Evolutionary conservation across 2,113 vertebrate genomes (phyloP).

Genomic region (Cyanistes caeruleus): DNA sequence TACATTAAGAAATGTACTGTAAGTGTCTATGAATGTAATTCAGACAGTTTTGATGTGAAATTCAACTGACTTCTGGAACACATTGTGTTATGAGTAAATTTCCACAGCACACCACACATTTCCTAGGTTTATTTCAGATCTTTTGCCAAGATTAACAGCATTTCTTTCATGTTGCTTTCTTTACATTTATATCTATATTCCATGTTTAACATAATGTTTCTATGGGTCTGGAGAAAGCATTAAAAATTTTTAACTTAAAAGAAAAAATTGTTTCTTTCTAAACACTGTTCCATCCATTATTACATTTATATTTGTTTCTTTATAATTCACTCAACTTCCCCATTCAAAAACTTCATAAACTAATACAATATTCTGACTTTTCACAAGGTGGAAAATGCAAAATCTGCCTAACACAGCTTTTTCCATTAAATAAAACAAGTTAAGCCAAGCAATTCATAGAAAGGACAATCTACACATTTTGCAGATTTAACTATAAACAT

Average conservation of each 20-base stretch:
- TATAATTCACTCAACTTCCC: not conserved
- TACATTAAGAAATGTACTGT: not conserved
- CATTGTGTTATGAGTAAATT: conserved; percentile 48
- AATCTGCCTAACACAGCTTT: not conserved
- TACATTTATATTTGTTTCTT: not conserved
- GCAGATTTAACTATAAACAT: not conserved
- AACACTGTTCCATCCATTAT: conserved; percentile 27
- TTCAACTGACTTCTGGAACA: conserved; percentile 49
- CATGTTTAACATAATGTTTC: conserved; percentile 42
- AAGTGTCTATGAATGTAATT: conserved; percentile 18
- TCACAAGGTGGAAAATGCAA: not conserved
- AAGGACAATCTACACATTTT: not conserved
- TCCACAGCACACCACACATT: conserved; percentile 51
- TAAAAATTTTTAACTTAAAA: conserved; percentile 34
- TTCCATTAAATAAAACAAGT: not conserved
- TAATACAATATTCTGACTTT: not conserved
- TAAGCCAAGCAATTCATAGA: not conserved
- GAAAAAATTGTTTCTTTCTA: conserved; percentile 50
- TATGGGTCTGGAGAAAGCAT: conserved; percentile 32
- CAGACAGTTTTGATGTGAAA: conserved; percentile 7
- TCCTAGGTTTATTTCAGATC: conserved; percentile 55
- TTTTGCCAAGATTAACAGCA: conserved; percentile 61
- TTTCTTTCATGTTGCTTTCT: conserved; percentile 62
- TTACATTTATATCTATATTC: conserved; percentile 63
- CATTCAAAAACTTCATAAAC: not conserved